Evolutionary conservation across 1,140 invertebrate genomes (phyloP).

Genomic region (Myzus persicae): DNA sequence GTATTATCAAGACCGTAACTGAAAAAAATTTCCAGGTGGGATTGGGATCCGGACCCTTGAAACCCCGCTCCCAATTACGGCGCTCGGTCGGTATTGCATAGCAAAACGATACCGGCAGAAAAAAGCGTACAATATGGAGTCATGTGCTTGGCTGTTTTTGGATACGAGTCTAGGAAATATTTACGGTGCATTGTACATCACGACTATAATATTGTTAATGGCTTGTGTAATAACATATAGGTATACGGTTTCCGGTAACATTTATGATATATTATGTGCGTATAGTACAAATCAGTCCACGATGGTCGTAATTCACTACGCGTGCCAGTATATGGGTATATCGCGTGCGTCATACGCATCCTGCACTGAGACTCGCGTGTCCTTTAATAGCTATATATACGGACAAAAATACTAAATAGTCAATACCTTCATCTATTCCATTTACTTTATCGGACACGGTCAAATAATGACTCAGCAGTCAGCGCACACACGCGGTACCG

Average conservation of each 20-base stretch:
- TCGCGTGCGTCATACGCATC: not conserved
- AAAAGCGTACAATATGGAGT: too few relatives aligned
- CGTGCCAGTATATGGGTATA: not conserved
- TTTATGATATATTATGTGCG: not conserved
- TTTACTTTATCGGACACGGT: not conserved
- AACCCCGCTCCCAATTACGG: too few relatives aligned
- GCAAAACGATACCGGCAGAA: too few relatives aligned
- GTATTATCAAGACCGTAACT: too few relatives aligned
- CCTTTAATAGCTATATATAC: not conserved
- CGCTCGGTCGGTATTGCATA: too few relatives aligned
- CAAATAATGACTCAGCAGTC: constrained; percentile 4
- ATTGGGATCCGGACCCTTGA: too few relatives aligned
- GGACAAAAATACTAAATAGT: not conserved
- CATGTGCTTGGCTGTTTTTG: not conserved
- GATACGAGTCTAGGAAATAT: not conserved
- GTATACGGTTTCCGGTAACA: not conserved
- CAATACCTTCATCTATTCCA: not conserved
- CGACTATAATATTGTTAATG: not conserved
- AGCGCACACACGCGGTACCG: not conserved
- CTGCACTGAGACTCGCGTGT: not conserved
- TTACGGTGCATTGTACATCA: not conserved
- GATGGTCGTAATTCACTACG: not conserved
- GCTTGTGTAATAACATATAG: not conserved
- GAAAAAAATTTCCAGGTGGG: too few relatives aligned
- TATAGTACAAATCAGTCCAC: not conserved